Evolutionary conservation across 2,797 vertebrate genomes (phyloP), one percentile per base, ranked within the genome.

Genomic region (Sebastes itinus): DNA sequence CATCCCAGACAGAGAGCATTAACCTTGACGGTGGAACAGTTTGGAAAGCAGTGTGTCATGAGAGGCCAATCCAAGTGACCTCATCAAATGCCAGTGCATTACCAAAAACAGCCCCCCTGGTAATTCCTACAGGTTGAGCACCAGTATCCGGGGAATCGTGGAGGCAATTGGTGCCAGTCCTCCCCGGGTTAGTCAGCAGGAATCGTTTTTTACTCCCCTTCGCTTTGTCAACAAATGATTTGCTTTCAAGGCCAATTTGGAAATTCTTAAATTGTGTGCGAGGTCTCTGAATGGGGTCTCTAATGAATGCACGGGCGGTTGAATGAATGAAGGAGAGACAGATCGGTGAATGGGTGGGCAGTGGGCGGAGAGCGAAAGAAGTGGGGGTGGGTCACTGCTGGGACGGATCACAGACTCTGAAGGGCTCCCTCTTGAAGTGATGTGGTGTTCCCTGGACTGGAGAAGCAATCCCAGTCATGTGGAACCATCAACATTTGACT

Each of bases 161-260:
- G 49, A 75, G 56, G 25, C 18, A 14, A 7, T 23, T 61, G 58
- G 46, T 55, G 23, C 59, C 30, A 27, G 33, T 58, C 18, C 5
- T 75, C 35, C n/a, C 33, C 12, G 4, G 56, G 70, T 61, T 52
- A 62, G 55, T 77, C 75, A 33, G 38, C 70, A 33, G 52, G 16
- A 78, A 81, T 79, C 7, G 4, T 1, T 75, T 72, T 82, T 64
- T 59, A 78, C 74, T 73, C 61, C 81, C 64, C 70, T 85, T 62
- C 3, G 3, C 73, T 82, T 85, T 68, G 64, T 74, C 58, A 85
- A 69, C 67, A 68, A 78, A 84, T 54, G 30, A 88, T 85, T 87
- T 81, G 69, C 75, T 71, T 60, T 84, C 54, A 58, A 58, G 28
- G 42, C 28, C 70, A 67, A 82, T 87, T 84, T 74, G n/a, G 42